Evolutionary conservation across 1,140 invertebrate species (phyloP), one percentile per base, ranked within the genome.

Genomic region (Solenopsis invicta): DNA sequence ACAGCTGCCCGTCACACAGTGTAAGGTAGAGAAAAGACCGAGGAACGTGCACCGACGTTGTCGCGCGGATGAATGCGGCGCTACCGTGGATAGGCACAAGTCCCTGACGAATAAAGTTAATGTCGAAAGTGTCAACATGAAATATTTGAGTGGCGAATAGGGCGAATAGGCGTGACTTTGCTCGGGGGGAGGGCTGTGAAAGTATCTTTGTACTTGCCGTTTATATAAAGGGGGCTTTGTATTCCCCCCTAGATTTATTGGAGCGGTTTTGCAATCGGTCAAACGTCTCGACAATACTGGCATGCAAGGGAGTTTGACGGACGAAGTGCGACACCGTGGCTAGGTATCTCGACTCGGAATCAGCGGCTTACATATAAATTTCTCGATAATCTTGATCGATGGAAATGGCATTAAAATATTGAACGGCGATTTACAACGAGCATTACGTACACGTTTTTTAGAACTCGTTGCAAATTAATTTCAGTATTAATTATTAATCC

Each of bases 91-190:
- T 61, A 64, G 88, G 86, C 78, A 85, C 80, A 87, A 85, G 85
- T 74, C 89, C 61, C 85, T 85, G 88, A 89, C 89, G 89, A 89
- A 90, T 89, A 85, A 81, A 91, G 89, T 90, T 90, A 76, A 88
- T 91, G 89, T 90, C 78, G 37, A 86, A 91, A 90, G 84, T 90
- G 89, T 88, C 89, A 90, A 71, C 77, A 88, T 91, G 82, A 91
- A 91, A 91, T 91, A 91, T 91, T 91, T 75, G 88, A 91, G 89
- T 90, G 82, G 61, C 77, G 89, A 90, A 86, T 62, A 54, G 21
- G 85, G 48, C 12, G 50, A 59, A 85, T 80, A 76, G 89, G 89
- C 89, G 89, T 91, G 87, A 90, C 76, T 66, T 56, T 48, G 56
- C n/a, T 1, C 48, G 50, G 56, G n/a, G 72, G 59, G 48, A 48